Evolutionary conservation across 2,113 vertebrate species (phyloP), one percentile per base, ranked within the genome.

Genomic region (Planiliza haematocheilus): DNA sequence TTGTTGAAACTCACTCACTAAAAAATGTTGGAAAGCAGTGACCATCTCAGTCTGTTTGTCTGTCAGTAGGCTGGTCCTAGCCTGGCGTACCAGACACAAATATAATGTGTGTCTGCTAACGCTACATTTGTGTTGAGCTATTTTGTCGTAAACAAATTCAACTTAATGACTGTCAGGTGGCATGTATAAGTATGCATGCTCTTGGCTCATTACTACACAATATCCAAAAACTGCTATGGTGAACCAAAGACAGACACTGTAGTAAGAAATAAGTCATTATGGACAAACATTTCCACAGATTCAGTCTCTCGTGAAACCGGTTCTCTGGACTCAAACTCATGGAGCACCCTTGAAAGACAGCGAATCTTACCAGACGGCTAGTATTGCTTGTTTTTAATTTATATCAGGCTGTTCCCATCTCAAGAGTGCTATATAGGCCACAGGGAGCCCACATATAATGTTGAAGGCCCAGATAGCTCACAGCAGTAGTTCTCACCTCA

Each of bases 311-410:
- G 24, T 49, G 12, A 43, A 55, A 68, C 18, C 46, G 68, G 62
- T 52, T 84, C 58, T 62, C 59, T 52, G 61, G 68, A 70, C 55
- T 46, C 62, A 74, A 56, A 81, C 58, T 37, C 78, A 60, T 42
- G 42, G 56, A 4, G 53, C 67, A 76, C 65, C 63, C 56, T 53
- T 14, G 9, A 71, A 43, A 70, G 73, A 62, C 8, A 57, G 63
- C 7, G 4, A 37, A 85, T 80, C 74, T 70, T 49, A 84, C 77
- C 82, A 85, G 78, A 82, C 78, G 83, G 70, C 82, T 85, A 77
- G 62, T 43, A 55, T 66, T 67, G 53, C 11, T 52, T 4, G 11
- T 70, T 74, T 84, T 79, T 88, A 81, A 90, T 91, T 83, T 69
- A 66, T 38, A 78, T 66, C 84, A 88, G 64, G 62, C 78, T 80